Evolutionary conservation across 2,113 vertebrate genomes (phyloP), one percentile per base, ranked within the genome.

Genomic region (Amphilophus citrinellus): DNA sequence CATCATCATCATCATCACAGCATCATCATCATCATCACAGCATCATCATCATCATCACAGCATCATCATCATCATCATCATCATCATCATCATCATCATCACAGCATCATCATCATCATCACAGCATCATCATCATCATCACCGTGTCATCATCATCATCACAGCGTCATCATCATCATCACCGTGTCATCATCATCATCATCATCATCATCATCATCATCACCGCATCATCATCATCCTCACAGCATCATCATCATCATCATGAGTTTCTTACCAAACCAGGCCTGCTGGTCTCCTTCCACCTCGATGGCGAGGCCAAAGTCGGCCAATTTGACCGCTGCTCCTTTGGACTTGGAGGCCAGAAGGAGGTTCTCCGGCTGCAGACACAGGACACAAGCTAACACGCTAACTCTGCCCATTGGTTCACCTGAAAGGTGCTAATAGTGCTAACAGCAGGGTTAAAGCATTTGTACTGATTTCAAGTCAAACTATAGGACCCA

Each of bases 261-360:
- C 24, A 10, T 7, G 17, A 3, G 20, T 20, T 14, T 32, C 92
- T 83, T 24, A 94, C 94, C 94, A 0, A 94, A 94, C 94, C 94
- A 94, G 10, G 94, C 94, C 91, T 94, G 95, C 95, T 92, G 95
- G 77, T 89, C 95, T 93, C 86, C 95, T 88, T 79, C 95, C 92
- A 91, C 94, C 81, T 94, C 94, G 1, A 94, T 94, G 84, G 94
- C 94, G 0, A 94, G 89, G 7, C 93, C 94, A 0, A 94, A 94
- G 87, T 94, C 94, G 0, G 94, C 94, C 60, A 94, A 90, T 76
- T 94, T 94, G 57, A 94, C 94, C 0, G 94, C 94, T 0, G 94
- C 94, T 61, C 94, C 94, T 91, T 94, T 94, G 1, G 94, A 94
- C 75, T 94, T 94, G 1, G 94, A 94, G 22, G 94, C 94, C 53